Percentiles rank a stretch among this genome's conserved stretches.
Conservation (phyloP, 2,113 vertebrate species). For the Ammodytes dubius region DNA sequence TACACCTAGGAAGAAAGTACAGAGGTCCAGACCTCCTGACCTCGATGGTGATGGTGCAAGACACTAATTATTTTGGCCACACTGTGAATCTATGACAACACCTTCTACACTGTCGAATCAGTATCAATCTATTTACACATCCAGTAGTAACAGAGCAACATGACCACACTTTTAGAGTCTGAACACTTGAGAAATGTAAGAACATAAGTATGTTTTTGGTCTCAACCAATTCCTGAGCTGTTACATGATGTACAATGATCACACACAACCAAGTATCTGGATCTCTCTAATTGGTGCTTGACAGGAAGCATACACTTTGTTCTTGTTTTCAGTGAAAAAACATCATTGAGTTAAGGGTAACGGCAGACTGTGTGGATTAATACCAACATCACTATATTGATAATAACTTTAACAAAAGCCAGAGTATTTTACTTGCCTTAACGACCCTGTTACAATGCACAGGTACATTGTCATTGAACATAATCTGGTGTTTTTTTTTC, state of each 20-base stretch:
- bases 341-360: too few species aligned
- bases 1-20: too few species aligned
- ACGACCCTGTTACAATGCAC: not conserved
- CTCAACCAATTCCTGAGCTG: not conserved
- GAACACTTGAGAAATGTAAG: not conserved
- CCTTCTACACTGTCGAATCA: too few species aligned
- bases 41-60: too few species aligned
- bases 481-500: not conserved
- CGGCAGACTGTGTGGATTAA: not conserved
- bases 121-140: not conserved
- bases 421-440: not conserved
- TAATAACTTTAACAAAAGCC: not conserved
- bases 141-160: not conserved
- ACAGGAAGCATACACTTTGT: not conserved
- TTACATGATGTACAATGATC: not conserved
- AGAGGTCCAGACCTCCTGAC: too few species aligned
- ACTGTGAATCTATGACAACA: too few species aligned
- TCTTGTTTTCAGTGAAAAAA: too few species aligned
- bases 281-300: not conserved
- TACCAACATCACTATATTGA: not conserved
- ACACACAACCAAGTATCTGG: not conserved
- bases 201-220: not conserved
- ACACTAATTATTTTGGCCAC: too few species aligned
- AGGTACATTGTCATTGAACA: not conserved
- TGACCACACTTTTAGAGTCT: not conserved